Base-by-base conservation (phyloP, 2,797 vertebrate species). In the Pipistrellus pipistrellus region DNA sequence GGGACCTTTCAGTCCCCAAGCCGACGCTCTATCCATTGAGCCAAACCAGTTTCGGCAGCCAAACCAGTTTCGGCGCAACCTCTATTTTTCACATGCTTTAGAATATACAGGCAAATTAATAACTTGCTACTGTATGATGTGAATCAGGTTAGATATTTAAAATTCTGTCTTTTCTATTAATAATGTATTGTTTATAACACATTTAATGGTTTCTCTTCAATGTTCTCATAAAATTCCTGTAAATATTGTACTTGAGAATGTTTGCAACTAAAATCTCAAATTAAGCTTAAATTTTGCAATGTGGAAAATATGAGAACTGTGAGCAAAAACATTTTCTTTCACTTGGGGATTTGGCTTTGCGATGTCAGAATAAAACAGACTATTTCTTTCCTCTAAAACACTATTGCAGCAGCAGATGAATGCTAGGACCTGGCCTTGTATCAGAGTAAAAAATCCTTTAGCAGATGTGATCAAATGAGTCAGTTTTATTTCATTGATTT, bases 191-290 rank as follows among this genome's bases (percentile, higher is more conserved):
- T 88, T 93, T 68, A 59, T 62, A 83, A 86, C 62, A 90, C 53
- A 76, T 92, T 93, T 64, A 77, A 85, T 90, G 8, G 13, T 69
- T 92, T 95, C 20, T 88, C n/a, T 68, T 81, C 66, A 93, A 90
- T 85, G 12, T 96, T 93, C 35, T 13, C 84, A 17, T 66, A 93
- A 94, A 87, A 71, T 62, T 85, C 44, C 59, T 92, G 1, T 78
- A 94, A 92, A 96, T 93, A 94, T 73, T 84, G 5, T 93, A 35
- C 38, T 88, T 96, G 21, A 68, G 18, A 94, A 73, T 68, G 30
- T 90, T 82, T 73, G 69, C 25, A 69, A 68, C 17, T 86, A 86
- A 78, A 77, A 78, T 90, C 32, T 85, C n/a, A 87, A n/a, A 46
- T 85, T 80, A 68, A 86, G 21, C 27, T 90, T 82, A 81, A 76